Evolutionary conservation across 2,888 invertebrate species (phyloP), one percentile per base, ranked within the genome.

Genomic region (Chironomus tentans): DNA sequence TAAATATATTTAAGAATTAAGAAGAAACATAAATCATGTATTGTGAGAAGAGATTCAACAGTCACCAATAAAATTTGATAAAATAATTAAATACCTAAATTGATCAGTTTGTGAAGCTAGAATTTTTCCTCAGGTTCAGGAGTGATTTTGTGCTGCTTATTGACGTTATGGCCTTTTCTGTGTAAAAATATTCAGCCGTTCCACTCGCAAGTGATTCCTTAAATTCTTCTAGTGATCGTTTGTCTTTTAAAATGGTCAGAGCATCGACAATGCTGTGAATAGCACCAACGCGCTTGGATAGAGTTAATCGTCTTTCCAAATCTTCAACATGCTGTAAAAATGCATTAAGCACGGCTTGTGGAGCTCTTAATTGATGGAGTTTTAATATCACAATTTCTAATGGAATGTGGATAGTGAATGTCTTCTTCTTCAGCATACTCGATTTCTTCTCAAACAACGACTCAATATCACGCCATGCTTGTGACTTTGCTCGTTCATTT

Each of bases 111-210:
- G 61, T 72, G 15, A 62, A 10, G 46, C 38, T 72, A 2, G 72
- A 62, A 15, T 62, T 72, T 22, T 62, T 61, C 46, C 72, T 18
- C 6, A 72, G 21, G 4, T 46, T 46, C 28, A 72, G 12, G 3
- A 72, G 38, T 18, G 61, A 62, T 6, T 72, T 72, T 12, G 72
- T 46, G 18, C 15, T 61, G 13, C 4, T 24, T 21, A 13, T 24
- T 77, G 78, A 78, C 79, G 88, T 86, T 0, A 93, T 82, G 1
- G 89, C 88, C 80, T 89, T 91, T 79, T 92, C 92, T 56, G 91
- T 91, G 77, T 91, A 87, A 79, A 90, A 89, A 79, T 89, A 90
- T 80, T 91, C 91, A 79, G 92, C 91, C 0, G 90, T 83, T 12
- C 83, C 81, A 28, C 81, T 81, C 2, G 80, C 77, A 15, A 84